Evolutionary conservation across 2,113 vertebrate genomes (phyloP).

Genomic region (Microcebus tavaratra): DNA sequence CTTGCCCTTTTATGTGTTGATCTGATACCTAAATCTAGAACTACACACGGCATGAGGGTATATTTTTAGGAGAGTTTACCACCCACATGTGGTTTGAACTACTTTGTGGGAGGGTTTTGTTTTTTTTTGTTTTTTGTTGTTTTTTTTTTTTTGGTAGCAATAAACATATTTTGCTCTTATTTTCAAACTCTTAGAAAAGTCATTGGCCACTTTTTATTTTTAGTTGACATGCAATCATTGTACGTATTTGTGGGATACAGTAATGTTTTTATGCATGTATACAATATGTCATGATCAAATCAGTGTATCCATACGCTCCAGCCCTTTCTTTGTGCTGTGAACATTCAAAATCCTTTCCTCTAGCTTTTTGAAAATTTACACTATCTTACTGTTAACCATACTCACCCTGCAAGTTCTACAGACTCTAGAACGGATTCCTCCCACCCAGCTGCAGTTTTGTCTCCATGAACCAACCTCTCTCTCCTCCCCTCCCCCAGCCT

Average conservation of each 20-base stretch:
- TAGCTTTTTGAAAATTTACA: background rate
- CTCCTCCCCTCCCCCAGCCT: background rate
- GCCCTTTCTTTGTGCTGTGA: background rate
- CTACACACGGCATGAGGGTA: background rate
- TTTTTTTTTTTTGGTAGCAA: background rate
- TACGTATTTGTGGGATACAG: background rate
- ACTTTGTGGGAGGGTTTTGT: background rate
- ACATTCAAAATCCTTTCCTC: background rate
- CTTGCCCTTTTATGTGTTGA: background rate
- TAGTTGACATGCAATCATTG: background rate
- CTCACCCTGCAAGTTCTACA: background rate
- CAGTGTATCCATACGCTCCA: background rate
- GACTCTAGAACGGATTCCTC: background rate
- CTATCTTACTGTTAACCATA: background rate
- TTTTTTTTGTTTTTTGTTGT: background rate
- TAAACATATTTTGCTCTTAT: background rate
- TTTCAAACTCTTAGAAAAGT: background rate
- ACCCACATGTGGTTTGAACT: background rate
- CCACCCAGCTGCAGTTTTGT: background rate
- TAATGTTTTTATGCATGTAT: background rate
- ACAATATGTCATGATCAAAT: background rate
- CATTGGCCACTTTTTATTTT: background rate
- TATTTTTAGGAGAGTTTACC: slow-evolving; percentile 41
- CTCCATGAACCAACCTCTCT: background rate
- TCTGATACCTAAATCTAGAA: slow-evolving; percentile 37